Evolutionary conservation across 2,888 invertebrate genomes (phyloP).

Genomic region (Brachypalpus laphriformis): DNA sequence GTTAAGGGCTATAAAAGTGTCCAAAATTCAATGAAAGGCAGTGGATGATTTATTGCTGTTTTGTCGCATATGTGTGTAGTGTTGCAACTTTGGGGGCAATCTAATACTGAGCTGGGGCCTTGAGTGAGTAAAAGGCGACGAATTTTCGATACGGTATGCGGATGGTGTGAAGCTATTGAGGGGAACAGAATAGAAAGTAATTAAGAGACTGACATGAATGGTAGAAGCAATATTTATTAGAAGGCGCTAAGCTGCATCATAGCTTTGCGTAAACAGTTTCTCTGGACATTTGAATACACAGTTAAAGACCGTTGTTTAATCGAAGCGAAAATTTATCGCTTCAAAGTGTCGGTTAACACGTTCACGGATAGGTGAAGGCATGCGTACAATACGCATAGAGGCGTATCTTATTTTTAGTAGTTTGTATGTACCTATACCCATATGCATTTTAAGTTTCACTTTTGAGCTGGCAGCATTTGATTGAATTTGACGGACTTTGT

Average conservation of each 20-base stretch:
- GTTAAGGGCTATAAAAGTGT: constrained; percentile 36
- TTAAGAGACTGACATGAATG: not conserved
- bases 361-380: too few species aligned
- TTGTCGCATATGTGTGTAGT: not conserved
- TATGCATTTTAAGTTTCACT: too few species aligned
- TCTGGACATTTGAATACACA: not conserved
- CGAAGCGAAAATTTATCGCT: too few species aligned
- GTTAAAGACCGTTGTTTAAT: too few species aligned
- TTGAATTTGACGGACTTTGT: too few species aligned
- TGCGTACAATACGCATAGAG: too few species aligned
- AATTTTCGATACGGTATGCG: not conserved
- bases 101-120: not conserved
- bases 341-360: too few species aligned
- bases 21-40: constrained; percentile 10
- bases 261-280: not conserved
- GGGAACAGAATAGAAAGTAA: not conserved
- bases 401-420: too few species aligned
- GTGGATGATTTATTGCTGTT: constrained; percentile 18
- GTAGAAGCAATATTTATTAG: not conserved
- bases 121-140: not conserved
- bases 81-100: not conserved
- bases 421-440: too few species aligned
- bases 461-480: not conserved
- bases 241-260: not conserved
- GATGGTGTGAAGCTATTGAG: not conserved